Evolutionary conservation across 2,888 invertebrate genomes (phyloP).

Genomic region (Dascillus cervinus): DNA sequence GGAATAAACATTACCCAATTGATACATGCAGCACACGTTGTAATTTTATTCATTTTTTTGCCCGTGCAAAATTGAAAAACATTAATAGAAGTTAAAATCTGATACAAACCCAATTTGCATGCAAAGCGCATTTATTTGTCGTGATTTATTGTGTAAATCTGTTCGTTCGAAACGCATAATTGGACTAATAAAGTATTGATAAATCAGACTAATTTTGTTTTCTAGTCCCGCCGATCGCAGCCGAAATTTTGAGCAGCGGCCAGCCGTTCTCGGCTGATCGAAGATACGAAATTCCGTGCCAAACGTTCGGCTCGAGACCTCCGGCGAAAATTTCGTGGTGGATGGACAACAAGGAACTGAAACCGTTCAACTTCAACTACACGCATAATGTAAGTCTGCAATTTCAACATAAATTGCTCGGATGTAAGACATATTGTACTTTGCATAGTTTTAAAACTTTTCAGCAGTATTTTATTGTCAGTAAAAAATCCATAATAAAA

Average conservation of each 20-base stretch:
- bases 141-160: constrained; percentile 10
- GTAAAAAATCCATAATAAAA: not conserved
- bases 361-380: constrained; percentile 39
- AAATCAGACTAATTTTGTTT: constrained; percentile 35
- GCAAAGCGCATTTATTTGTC: too few species aligned
- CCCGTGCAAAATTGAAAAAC: too few species aligned
- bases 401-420: not conserved
- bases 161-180: constrained; percentile 11
- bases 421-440: constrained; percentile 1
- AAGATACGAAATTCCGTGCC: constrained; percentile 74
- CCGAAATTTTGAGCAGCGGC: constrained; percentile 70
- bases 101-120: too few species aligned
- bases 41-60: too few species aligned
- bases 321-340: constrained; percentile 82
- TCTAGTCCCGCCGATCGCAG: constrained; percentile 73
- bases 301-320: constrained; percentile 76
- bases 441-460: not conserved
- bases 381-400: constrained; percentile 44
- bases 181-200: constrained; percentile 12
- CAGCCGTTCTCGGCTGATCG: constrained; percentile 79
- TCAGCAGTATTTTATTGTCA: not conserved
- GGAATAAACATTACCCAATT: too few species aligned
- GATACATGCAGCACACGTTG: too few species aligned
- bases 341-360: constrained; percentile 64
- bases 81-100: too few species aligned